Evolutionary conservation across 2,888 invertebrate genomes (phyloP).

Genomic region (Tipula vernalis): DNA sequence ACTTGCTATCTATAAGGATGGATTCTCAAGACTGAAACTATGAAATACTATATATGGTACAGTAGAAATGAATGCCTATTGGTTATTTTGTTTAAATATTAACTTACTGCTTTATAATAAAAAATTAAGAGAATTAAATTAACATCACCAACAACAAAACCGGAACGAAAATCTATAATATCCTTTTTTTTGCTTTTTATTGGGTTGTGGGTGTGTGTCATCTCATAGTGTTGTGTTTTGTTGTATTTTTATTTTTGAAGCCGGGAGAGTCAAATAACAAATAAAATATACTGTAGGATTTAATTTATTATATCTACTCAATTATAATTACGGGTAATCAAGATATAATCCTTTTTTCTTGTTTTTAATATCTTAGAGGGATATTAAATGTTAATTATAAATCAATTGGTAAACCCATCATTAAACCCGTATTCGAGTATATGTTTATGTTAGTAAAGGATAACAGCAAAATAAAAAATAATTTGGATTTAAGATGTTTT

Average conservation of each 20-base stretch:
- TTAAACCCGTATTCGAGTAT: neutral
- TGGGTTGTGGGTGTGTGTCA: neutral
- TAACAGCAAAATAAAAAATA: neutral
- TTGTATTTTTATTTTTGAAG: neutral
- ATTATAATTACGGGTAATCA: neutral
- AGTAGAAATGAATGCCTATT: neutral
- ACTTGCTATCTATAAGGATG: neutral
- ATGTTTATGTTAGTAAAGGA: neutral
- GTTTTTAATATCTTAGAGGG: neutral
- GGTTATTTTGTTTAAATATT: neutral
- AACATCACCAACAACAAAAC: neutral
- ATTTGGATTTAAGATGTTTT: neutral
- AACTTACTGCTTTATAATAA: neutral
- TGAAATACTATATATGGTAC: neutral
- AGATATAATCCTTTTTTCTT: neutral
- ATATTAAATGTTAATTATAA: neutral
- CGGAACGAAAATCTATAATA: neutral
- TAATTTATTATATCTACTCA: neutral
- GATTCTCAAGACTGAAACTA: neutral
- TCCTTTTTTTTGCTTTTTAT: neutral
- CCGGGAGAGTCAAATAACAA: neutral
- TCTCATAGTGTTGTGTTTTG: neutral
- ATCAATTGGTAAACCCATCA: neutral
- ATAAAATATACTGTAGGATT: neutral
- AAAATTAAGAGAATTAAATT: neutral